phyloP scores from a whole-genome alignment of 2,888 invertebrate genomes.

The Andrena bucephala region DNA sequence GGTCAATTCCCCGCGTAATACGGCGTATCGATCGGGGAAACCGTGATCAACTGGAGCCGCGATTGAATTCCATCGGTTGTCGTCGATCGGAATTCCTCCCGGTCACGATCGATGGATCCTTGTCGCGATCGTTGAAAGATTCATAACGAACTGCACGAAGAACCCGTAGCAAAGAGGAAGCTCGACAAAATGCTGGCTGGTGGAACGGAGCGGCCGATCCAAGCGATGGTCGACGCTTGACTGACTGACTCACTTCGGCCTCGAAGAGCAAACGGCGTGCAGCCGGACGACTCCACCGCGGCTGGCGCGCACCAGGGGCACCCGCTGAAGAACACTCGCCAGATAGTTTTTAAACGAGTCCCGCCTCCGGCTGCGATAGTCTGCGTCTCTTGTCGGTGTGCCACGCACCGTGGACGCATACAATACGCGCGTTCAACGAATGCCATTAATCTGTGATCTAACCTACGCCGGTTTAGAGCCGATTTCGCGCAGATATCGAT shows the following conservation, averaged over 20 bases:
- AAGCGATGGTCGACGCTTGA: constrained; percentile 70
- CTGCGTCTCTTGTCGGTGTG: constrained; percentile 58
- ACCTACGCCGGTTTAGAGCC: constrained; percentile 7
- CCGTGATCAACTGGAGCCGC: constrained; percentile 11
- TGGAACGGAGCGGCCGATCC: constrained; percentile 32
- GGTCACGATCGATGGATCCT: constrained; percentile 31
- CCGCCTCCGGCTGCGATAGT: constrained; percentile 56
- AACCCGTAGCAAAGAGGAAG: too few species aligned
- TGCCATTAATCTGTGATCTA: constrained; percentile 33
- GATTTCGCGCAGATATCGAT: neutral
- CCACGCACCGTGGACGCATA: constrained; percentile 53
- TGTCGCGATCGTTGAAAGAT: neutral
- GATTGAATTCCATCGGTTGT: constrained; percentile 40
- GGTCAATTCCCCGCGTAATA: neutral
- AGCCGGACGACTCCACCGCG: constrained; percentile 57
- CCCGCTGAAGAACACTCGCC: constrained; percentile 67
- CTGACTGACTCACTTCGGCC: constrained; percentile 68
- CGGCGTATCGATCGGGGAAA: neutral
- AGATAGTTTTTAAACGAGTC: constrained; percentile 76
- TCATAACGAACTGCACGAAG: constrained; percentile 45
- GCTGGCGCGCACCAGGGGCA: constrained; percentile 63
- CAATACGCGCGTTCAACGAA: constrained; percentile 52
- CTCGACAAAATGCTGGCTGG: too few species aligned
- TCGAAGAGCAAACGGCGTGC: constrained; percentile 55
- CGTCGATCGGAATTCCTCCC: neutral